phyloP scores from a whole-genome alignment of 2,888 invertebrate species.

The Pinctada fucata region DNA sequence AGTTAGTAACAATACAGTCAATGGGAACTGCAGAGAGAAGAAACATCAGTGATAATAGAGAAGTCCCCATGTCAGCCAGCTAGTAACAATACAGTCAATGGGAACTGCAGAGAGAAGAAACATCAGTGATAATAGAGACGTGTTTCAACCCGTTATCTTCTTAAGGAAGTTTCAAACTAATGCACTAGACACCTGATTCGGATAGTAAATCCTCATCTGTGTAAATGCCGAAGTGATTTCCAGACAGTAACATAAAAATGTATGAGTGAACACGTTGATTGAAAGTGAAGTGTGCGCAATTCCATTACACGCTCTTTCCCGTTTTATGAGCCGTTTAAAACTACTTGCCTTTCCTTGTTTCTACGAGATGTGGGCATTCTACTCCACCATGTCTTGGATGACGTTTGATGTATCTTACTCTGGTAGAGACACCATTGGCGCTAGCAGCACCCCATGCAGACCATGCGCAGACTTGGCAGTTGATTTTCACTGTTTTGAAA shows the following conservation, averaged over 20 bases:
- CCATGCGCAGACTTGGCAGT: constrained; percentile 25
- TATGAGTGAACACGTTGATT: too few relatives aligned
- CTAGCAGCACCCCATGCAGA: constrained; percentile 1
- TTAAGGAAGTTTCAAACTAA: too few relatives aligned
- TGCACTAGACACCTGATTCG: too few relatives aligned
- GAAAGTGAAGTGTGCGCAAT: too few relatives aligned
- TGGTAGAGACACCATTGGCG: not conserved
- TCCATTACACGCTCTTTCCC: too few relatives aligned
- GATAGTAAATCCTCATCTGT: too few relatives aligned
- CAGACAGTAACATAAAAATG: too few relatives aligned
- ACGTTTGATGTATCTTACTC: constrained; percentile 3
- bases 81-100: constrained; percentile 11
- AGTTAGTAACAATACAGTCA: constrained; percentile 12
- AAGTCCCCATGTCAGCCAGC: constrained; percentile 5
- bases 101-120: constrained; percentile 7
- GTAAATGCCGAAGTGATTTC: too few relatives aligned
- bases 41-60: too few relatives aligned
- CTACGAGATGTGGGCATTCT: constrained; percentile 22
- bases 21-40: constrained; percentile 4
- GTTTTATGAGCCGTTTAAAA: too few relatives aligned
- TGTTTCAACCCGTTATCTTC: too few relatives aligned
- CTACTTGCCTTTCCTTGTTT: constrained; percentile 13
- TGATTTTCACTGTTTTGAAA: constrained; percentile 4
- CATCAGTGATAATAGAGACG: too few relatives aligned
- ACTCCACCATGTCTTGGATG: constrained; percentile 17